Base-by-base conservation (phyloP, 2,888 invertebrate species). In the Belgica antarctica region DNA sequence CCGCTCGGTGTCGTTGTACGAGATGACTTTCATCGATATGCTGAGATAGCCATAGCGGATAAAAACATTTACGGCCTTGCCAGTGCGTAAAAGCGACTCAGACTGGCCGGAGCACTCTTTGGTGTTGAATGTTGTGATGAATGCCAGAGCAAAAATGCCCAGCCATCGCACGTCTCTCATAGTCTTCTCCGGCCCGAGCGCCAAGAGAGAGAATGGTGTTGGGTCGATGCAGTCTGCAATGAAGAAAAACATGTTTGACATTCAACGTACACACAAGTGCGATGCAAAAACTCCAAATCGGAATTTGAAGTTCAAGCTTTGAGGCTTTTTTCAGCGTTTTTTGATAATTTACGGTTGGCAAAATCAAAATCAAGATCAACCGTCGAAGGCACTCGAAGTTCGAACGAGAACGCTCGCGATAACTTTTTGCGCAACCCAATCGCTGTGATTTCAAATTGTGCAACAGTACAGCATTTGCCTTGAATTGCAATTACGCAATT, bases 11-110 rank as follows among this genome's bases (percentile, higher is more conserved):
- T 92, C 91, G 78, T 90, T 90, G 41, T 89, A 83, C 0, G 91
- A 89, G 34, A 92, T 89, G 71, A 92, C 91, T 65, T 89, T 85
- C 90, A 91, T 90, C 78, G 89, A 90, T 78, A 90, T 89, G 78
- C 89, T 88, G 77, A 90, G 83, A 81, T 90, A 90, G 73, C 90
- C 90, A 83, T 88, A 89, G 73, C 86, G 85, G 78, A 86, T 83
- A 74, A 93, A 93, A 76, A 93, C 86, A 79, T 93, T 92, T 76
- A 93, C 88, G 72, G 92, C 90, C 76, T 90, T 89, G 74, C 93
- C 94, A 73, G 91, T 87, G 74, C 88, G 76, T 68, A 80, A 73
- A 73, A 79, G 79, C n/a, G 80, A 80, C 72, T 80, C 80, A 59
- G 78, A 77, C 63, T 75, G 76, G 70, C 77, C 77, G 70, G 74